phyloP scores from a whole-genome alignment of 2,113 vertebrate genomes.

The Paralichthys olivaceus region DNA sequence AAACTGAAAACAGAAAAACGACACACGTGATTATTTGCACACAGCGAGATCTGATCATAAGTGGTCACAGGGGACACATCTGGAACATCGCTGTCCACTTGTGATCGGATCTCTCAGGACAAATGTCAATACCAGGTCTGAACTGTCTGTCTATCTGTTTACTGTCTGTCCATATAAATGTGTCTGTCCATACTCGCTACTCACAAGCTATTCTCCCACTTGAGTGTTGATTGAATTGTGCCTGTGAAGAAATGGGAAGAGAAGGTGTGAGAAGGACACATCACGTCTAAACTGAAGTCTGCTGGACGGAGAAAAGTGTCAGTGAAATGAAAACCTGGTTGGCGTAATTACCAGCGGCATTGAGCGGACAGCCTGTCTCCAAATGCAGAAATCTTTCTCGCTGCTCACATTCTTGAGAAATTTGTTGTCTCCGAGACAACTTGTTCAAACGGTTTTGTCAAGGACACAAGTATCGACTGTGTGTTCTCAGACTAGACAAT shows the following conservation, averaged over 20 bases:
- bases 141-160: too few species aligned
- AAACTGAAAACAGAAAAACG: too few species aligned
- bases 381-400: slow-evolving; percentile 12
- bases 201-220: slow-evolving; percentile 8
- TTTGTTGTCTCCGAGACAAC: slow-evolving; percentile 21
- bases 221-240: slow-evolving; percentile 11
- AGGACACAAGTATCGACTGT: slow-evolving; percentile 33
- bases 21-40: too few species aligned
- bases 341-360: slow-evolving; percentile 45
- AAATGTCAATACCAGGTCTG: too few species aligned
- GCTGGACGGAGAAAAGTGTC: slow-evolving; percentile 22
- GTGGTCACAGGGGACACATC: too few species aligned
- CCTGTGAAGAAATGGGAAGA: slow-evolving; percentile 21
- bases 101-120: too few species aligned
- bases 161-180: too few species aligned
- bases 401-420: slow-evolving; percentile 22
- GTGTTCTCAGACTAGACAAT: slow-evolving; percentile 20
- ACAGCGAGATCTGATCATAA: too few species aligned
- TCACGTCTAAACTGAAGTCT: slow-evolving; percentile 6
- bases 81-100: too few species aligned
- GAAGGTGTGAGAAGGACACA: slow-evolving; percentile 23
- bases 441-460: slow-evolving; percentile 5
- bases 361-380: slow-evolving; percentile 28
- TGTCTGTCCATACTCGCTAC: background rate
- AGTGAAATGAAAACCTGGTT: slow-evolving; percentile 48